Evolutionary conservation across 2,888 invertebrate genomes (phyloP).

Genomic region (Pandemis cinnamomeana): DNA sequence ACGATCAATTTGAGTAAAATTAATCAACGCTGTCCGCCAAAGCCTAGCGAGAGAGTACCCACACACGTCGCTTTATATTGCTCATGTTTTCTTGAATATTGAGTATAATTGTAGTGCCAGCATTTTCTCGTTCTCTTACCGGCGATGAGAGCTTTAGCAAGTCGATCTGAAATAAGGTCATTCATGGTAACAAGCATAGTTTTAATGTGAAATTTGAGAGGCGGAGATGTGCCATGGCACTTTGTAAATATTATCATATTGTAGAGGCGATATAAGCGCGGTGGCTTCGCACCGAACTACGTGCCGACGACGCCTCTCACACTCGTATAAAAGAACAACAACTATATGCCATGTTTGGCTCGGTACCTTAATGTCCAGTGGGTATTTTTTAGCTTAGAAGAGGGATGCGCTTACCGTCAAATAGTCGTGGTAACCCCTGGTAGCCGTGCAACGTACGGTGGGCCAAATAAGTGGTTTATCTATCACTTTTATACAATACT

Average conservation of each 20-base stretch:
- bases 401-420: background rate
- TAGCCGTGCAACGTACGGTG: background rate
- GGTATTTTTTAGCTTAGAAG: background rate
- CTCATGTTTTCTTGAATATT: background rate
- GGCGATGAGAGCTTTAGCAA: background rate
- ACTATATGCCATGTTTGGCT: background rate
- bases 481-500: too few species aligned
- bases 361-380: too few species aligned
- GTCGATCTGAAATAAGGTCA: background rate
- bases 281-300: too few species aligned
- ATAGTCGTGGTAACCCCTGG: background rate
- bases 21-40: background rate
- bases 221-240: background rate
- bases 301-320: background rate
- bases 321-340: background rate
- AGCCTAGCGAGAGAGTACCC: background rate
- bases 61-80: background rate
- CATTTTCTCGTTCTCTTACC: background rate
- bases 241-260: slow-evolving; percentile 1
- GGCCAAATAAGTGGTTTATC: too few species aligned
- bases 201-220: background rate
- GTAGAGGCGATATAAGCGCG: background rate
- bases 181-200: background rate
- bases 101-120: background rate
- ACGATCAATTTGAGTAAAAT: background rate